Base-by-base conservation (phyloP, 1,140 invertebrate genomes). In the Caerostris extrusa region DNA sequence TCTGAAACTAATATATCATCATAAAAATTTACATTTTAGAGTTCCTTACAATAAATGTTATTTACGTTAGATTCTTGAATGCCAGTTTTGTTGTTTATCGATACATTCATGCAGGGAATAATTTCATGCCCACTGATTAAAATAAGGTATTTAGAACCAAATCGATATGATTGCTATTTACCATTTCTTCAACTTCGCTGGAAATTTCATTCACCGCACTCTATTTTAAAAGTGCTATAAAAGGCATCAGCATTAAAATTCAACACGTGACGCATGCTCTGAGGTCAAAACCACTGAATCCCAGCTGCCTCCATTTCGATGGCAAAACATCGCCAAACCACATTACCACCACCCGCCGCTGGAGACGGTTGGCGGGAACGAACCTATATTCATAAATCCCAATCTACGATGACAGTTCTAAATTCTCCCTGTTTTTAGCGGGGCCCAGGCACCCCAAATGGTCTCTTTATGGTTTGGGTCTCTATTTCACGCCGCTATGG, bases 341-440 rank as follows among this genome's bases (percentile, higher is more conserved):
- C 71, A 53, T 77, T 50, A 77, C 71, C 53, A 67, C 61, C 61
- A 77, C 71, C 71, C 19, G 8, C 12, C 34, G 71, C 34, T 53
- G 71, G 34, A 12, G 71, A 10, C 71, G 71, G 71, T 50, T 8
- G 19, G 7, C 7, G 71, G 71, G 71, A 77, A 77, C 50, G 71
- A 77, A 85, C 85, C 55, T 60, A 87, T 56, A 69, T 69, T 69
- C 87, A 89, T 89, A 89, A 89, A 89, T 89, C 64, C 14, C 53
- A 89, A 89, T 89, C 87, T 64, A 57, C 53, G 53, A 89, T 69
- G 64, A 64, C 61, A 56, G 61, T 56, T 89, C 87, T 56, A 56
- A 89, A 89, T 71, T 89, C 64, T 67, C 50, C 50, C 34, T 69
- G 61, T 89, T 89, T 89, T 89, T 89, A 89, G 61, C 71, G 10